Percentiles rank a stretch among this genome's conserved stretches.
These are phyloP conservation scores for Cephus pulcher DNA, from an alignment of 2,888 invertebrate species.

Conservation along the genomic window DNA sequence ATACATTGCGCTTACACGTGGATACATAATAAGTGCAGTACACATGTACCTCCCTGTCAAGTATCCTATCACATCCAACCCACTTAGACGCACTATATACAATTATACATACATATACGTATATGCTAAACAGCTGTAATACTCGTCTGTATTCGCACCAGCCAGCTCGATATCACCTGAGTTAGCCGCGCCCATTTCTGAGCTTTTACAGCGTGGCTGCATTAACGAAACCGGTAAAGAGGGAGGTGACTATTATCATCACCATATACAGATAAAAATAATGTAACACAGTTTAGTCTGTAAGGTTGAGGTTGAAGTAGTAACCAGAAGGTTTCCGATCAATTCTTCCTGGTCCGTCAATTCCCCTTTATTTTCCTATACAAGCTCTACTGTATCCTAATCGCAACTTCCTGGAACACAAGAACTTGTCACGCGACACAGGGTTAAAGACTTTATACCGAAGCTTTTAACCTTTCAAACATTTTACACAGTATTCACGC, in stretches of 20 bases:
- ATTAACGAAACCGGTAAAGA: neutral
- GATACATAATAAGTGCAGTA: neutral
- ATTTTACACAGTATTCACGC: neutral
- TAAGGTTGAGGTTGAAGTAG: neutral
- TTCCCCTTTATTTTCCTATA: neutral
- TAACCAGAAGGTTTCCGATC: neutral
- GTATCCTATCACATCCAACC: neutral
- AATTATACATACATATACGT: neutral
- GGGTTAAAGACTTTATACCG: neutral
- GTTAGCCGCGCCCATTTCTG: conserved; percentile 5
- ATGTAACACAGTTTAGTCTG: neutral
- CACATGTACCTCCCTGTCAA: neutral
- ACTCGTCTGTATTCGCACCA: neutral
- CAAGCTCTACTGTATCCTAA: neutral
- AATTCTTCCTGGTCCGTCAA: neutral
- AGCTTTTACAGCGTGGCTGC: neutral
- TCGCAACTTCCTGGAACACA: neutral
- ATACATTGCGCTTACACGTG: neutral
- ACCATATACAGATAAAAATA: neutral
- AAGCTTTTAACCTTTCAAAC: neutral
- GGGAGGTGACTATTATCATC: neutral
- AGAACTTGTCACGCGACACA: neutral
- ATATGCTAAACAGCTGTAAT: neutral
- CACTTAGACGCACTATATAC: neutral
- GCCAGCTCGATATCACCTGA: conserved; percentile 1